A percentile compares a stretch with the other conserved stretches of the same genome.
Evolutionary conservation across 1,140 invertebrate genomes (phyloP).

Genomic region (Eueides isabella): DNA sequence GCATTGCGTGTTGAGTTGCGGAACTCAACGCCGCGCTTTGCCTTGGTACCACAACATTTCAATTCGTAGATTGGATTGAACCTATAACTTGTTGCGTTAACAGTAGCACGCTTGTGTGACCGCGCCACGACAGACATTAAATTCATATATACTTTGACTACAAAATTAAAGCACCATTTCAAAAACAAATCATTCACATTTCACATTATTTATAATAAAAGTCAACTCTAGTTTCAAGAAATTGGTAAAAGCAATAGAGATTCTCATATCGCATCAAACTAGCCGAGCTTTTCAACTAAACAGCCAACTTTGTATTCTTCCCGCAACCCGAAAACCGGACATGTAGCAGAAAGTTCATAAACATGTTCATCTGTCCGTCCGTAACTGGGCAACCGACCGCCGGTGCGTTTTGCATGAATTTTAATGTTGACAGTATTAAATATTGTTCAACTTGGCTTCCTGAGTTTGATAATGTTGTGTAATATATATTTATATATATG

Average conservation of each 20-base stretch:
- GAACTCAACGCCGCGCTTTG: no score
- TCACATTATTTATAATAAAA: not conserved
- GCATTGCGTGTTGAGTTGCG: no score
- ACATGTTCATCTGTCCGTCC: constrained; percentile 45
- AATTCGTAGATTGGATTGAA: no score
- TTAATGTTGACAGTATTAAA: constrained; percentile 33
- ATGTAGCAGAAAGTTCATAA: constrained; percentile 39
- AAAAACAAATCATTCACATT: not conserved
- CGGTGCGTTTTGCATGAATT: constrained; percentile 40
- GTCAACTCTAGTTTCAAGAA: constrained; percentile 9
- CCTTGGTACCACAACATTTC: no score
- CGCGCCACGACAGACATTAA: no score
- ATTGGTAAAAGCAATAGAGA: constrained; percentile 6
- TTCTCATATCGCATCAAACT: not conserved
- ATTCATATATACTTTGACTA: no score
- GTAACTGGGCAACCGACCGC: constrained; percentile 29
- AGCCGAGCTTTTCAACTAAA: constrained; percentile 12
- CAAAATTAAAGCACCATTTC: no score
- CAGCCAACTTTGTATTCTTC: constrained; percentile 30
- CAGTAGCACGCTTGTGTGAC: no score
- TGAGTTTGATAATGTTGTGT: constrained; percentile 18
- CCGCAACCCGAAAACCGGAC: constrained; percentile 36
- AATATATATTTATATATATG: constrained; percentile 11
- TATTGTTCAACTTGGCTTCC: constrained; percentile 17
- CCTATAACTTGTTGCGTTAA: no score